These are phyloP conservation scores for Garra rufa DNA, from an alignment of 2,113 vertebrate species.

Conservation along the genomic window DNA sequence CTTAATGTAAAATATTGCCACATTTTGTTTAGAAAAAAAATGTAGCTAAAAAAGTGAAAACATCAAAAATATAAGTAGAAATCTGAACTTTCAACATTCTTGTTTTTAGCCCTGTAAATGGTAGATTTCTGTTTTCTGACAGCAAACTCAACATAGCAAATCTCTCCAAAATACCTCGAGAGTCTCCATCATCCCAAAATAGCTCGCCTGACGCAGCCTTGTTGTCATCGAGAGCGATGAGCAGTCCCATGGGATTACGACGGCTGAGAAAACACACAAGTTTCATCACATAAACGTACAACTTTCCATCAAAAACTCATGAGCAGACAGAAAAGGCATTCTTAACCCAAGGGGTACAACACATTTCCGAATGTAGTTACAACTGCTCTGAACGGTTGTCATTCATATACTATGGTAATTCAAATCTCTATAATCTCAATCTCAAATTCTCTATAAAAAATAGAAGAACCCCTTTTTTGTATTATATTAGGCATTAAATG, in stretches of 20 bases:
- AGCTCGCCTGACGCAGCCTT: constrained; percentile 82
- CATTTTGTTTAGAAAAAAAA: no score
- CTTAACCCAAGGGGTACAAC: no score
- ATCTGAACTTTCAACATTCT: neutral
- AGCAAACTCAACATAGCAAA: neutral
- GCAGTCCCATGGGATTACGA: constrained; percentile 86
- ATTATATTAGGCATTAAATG: neutral
- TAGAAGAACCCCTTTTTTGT: no score
- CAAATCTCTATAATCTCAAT: no score
- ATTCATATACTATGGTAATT: no score
- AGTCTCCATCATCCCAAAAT: constrained; percentile 97
- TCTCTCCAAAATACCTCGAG: constrained; percentile 76
- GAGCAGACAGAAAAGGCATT: constrained; percentile 45
- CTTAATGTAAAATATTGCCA: no score
- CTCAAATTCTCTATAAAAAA: no score
- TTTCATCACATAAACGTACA: constrained; percentile 39
- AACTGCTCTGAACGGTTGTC: no score
- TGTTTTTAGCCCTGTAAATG: neutral
- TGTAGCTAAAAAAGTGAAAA: neutral
- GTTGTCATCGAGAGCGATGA: constrained; percentile 83
- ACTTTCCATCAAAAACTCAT: constrained; percentile 14
- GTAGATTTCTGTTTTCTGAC: neutral
- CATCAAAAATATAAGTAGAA: neutral
- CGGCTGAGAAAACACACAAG: constrained; percentile 76
- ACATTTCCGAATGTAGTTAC: no score